These are phyloP conservation scores for Fragum whitleyi DNA, from an alignment of 2,888 invertebrate species.

Conservation along the genomic window DNA sequence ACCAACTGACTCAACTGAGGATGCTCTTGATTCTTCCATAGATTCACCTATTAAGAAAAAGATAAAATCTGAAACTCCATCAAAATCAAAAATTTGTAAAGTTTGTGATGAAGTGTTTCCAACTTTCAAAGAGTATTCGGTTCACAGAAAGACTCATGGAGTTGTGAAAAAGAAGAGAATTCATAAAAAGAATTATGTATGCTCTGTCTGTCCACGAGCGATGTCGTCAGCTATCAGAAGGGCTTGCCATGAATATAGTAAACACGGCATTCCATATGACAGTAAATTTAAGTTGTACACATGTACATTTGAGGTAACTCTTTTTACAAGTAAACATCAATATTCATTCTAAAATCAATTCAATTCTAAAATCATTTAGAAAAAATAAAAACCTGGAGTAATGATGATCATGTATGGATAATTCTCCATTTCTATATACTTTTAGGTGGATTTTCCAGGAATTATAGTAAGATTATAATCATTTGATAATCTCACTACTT, in stretches of 20 bases:
- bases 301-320: conserved; percentile 42
- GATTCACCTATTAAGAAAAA: neutral
- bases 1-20: neutral
- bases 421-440: too few relatives aligned
- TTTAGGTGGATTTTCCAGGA: too few relatives aligned
- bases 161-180: neutral
- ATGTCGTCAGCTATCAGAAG: conserved; percentile 36
- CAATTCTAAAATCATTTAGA: too few relatives aligned
- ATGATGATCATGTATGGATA: too few relatives aligned
- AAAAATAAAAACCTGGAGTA: too few relatives aligned
- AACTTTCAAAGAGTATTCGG: neutral
- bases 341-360: too few relatives aligned
- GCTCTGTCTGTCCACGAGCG: conserved; percentile 28
- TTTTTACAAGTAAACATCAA: too few relatives aligned
- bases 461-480: too few relatives aligned
- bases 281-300: conserved; percentile 37
- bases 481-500: too few relatives aligned
- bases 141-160: conserved; percentile 34
- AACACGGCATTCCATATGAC: conserved; percentile 53
- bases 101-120: conserved; percentile 2
- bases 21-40: neutral
- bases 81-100: neutral
- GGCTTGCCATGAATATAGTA: conserved; percentile 48
- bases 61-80: neutral
- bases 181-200: conserved; percentile 25